Percentiles rank a stretch among this genome's conserved stretches.
phyloP scores from a whole-genome alignment of 2,113 vertebrate species.

The Gymnogyps californianus region DNA sequence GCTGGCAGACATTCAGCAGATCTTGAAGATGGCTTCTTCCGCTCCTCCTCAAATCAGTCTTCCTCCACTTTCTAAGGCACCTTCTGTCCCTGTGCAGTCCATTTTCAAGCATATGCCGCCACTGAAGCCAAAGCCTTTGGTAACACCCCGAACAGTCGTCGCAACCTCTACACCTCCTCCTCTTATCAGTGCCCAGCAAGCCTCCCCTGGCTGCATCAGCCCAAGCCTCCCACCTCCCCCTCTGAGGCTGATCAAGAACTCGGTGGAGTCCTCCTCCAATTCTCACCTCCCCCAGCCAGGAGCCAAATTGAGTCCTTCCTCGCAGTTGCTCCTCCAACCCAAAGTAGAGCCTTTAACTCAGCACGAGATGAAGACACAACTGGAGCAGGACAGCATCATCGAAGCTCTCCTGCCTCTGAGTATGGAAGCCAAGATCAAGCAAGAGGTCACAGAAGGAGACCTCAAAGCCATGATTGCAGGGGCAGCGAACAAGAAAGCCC shows the following conservation, averaged over 20 bases:
- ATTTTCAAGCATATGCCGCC: slow-evolving; percentile 88
- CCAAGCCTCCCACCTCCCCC: slow-evolving; percentile 87
- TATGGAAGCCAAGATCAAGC: slow-evolving; percentile 80
- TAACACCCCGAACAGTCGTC: slow-evolving; percentile 85
- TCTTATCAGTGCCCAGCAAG: slow-evolving; percentile 89
- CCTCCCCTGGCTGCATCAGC: slow-evolving; percentile 90
- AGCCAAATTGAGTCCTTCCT: slow-evolving; percentile 57
- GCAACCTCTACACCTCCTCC: slow-evolving; percentile 87
- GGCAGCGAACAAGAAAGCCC: slow-evolving; percentile 73
- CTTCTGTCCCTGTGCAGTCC: slow-evolving; percentile 76
- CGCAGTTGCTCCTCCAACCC: slow-evolving; percentile 63
- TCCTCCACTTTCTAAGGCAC: slow-evolving; percentile 85
- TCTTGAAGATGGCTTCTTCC: slow-evolving; percentile 89
- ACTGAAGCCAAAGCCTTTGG: slow-evolving; percentile 92
- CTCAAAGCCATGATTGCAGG: slow-evolving; percentile 77
- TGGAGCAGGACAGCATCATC: slow-evolving; percentile 82
- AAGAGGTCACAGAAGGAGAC: slow-evolving; percentile 84
- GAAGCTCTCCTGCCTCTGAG: slow-evolving; percentile 80
- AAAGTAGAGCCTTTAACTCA: slow-evolving; percentile 67
- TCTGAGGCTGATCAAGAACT: slow-evolving; percentile 77
- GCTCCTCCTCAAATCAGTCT: slow-evolving; percentile 87
- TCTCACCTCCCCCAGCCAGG: slow-evolving; percentile 66
- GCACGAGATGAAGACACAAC: slow-evolving; percentile 74
- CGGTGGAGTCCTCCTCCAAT: slow-evolving; percentile 72
- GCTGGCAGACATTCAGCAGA: slow-evolving; percentile 95